Conservation (phyloP, 2,797 vertebrate species). For the Oryzias sinensis region DNA sequence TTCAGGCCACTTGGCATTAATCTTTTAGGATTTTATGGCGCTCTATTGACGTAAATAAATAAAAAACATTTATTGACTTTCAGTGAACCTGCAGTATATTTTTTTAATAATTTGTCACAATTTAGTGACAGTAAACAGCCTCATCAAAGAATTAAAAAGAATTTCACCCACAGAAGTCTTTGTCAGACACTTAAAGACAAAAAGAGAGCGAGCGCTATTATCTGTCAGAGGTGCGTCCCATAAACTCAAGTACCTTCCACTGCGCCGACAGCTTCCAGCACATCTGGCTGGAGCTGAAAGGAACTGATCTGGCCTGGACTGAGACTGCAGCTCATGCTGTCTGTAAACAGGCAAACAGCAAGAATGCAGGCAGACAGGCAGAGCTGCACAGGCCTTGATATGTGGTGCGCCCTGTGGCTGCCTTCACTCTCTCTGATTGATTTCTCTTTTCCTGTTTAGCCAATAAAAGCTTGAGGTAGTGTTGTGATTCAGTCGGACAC, state of each 20-base stretch:
- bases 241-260: slow-evolving; percentile 61
- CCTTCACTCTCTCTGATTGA: slow-evolving; percentile 65
- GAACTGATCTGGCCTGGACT: slow-evolving; percentile 12
- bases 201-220: slow-evolving; percentile 40
- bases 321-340: slow-evolving; percentile 14
- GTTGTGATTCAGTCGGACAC: slow-evolving; percentile 37
- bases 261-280: slow-evolving; percentile 34
- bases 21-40: no score
- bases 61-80: no score
- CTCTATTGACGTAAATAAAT: neutral
- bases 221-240: slow-evolving; percentile 58
- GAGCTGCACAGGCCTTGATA: slow-evolving; percentile 26
- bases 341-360: slow-evolving; percentile 16
- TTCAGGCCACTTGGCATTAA: no score
- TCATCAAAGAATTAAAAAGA: slow-evolving; percentile 11
- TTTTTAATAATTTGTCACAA: neutral
- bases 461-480: slow-evolving; percentile 41
- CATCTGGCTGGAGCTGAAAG: slow-evolving; percentile 39
- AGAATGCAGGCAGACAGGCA: slow-evolving; percentile 11
- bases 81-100: no score
- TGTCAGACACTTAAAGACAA: slow-evolving; percentile 15
- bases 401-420: slow-evolving; percentile 40
- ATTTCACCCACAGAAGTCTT: slow-evolving; percentile 19
- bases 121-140: slow-evolving; percentile 4
- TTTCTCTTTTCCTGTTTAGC: slow-evolving; percentile 61